A percentile compares a stretch with the other conserved stretches of the same genome.
phyloP scores from a whole-genome alignment of 2,797 vertebrate genomes.

The Pantherophis vulpinus region DNA sequence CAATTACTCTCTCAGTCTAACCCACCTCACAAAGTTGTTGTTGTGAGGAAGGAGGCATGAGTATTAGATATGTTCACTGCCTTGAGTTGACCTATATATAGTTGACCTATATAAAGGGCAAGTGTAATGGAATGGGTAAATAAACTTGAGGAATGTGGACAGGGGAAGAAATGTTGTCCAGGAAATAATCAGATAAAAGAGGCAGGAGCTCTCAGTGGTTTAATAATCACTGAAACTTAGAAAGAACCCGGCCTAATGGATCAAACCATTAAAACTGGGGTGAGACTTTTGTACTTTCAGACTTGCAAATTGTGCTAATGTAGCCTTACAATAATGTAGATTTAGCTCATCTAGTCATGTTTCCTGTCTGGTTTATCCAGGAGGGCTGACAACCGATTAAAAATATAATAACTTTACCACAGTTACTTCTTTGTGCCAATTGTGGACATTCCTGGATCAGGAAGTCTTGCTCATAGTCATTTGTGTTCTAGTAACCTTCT shows the following conservation, averaged over 20 bases:
- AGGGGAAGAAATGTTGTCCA: neutral
- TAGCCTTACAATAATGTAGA: neutral
- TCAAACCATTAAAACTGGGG: neutral
- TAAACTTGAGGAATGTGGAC: neutral
- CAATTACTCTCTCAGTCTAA: neutral
- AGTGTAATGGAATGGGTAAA: neutral
- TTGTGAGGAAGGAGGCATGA: neutral
- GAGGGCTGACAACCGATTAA: neutral
- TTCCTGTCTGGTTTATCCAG: neutral
- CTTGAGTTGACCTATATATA: neutral
- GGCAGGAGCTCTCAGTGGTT: neutral
- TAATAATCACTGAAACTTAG: neutral
- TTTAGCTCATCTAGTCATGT: neutral
- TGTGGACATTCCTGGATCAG: neutral
- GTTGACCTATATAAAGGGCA: neutral
- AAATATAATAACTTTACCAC: neutral
- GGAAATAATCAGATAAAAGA: neutral
- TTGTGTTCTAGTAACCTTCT: neutral
- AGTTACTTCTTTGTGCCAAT: neutral
- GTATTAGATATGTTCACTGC: neutral
- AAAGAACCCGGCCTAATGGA: neutral
- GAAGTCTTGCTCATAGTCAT: neutral
- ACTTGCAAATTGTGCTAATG: neutral
- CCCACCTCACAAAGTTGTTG: neutral
- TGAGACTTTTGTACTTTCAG: neutral